phyloP scores from a whole-genome alignment of 2,113 vertebrate species.

The Centropus unirufus region DNA sequence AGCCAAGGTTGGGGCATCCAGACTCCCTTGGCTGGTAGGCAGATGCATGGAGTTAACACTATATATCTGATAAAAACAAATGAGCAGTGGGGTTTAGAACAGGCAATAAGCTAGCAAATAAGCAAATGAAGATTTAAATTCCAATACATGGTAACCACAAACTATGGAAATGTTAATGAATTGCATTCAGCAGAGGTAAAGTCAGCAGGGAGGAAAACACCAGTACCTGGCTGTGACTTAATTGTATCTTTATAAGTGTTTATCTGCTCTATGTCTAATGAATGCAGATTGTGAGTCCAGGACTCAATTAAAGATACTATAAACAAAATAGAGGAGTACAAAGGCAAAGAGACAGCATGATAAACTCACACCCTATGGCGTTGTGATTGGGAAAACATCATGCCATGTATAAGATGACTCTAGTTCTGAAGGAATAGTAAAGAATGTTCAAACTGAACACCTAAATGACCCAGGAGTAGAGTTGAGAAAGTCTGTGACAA shows the following conservation, averaged over 20 bases:
- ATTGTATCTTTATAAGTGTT: slow-evolving; percentile 56
- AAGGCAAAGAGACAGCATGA: neutral
- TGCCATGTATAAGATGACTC: neutral
- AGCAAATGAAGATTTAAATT: slow-evolving; percentile 15
- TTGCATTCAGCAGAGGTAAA: slow-evolving; percentile 40
- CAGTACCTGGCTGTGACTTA: slow-evolving; percentile 66
- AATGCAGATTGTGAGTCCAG: slow-evolving; percentile 54
- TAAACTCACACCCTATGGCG: neutral
- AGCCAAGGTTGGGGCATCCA: neutral
- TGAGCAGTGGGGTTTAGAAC: neutral
- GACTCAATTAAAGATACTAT: slow-evolving; percentile 62
- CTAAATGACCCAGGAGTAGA: neutral
- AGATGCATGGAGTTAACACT: neutral
- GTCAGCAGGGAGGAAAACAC: slow-evolving; percentile 54
- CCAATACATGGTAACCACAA: slow-evolving; percentile 30
- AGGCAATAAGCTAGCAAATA: slow-evolving; percentile 16
- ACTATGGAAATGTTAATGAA: slow-evolving; percentile 58
- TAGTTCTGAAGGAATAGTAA: neutral
- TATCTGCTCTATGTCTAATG: slow-evolving; percentile 50
- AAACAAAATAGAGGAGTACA: slow-evolving; percentile 37
- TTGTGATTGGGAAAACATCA: neutral
- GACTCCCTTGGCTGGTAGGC: neutral
- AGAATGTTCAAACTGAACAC: neutral
- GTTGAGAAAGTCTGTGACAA: neutral
- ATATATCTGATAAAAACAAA: neutral